Evolutionary conservation across 37 sponge, comb jelly and placozoan genomes (phyloP), one percentile per base, ranked within the genome.

Genomic region (Chondrilla cf. caribensis): DNA sequence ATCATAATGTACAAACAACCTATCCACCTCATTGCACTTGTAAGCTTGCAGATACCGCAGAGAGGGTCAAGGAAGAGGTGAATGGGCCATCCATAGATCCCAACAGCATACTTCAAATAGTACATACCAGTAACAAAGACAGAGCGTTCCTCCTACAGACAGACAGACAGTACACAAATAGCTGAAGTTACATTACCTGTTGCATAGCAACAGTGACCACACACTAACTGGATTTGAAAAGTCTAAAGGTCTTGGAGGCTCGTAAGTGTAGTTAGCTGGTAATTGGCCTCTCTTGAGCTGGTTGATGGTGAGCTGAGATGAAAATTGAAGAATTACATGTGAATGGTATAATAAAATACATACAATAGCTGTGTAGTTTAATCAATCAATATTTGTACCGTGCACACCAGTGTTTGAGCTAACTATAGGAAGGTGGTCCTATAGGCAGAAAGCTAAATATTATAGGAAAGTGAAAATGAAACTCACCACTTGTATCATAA

Each of bases 51-150:
- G 5, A 87, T 75, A 11, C 77, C 88, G 70, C 83, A 82, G 80
- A 37, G 70, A 36, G 54, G 84, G 43, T 83, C 70, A 36, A 76
- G 51, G 64, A 88, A 89, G 33, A 89, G 67, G 39, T 89, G 85
- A 1, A 84, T 60, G 22, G 89, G 77, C 89, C 89, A 89, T 25
- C 89, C 89, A 84, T 89, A 89, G 11, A 89, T 84, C 14, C 81
- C 89, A 58, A 89, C 72, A 5, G 84, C 55, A 60, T 84, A 89
- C 32, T 64, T 41, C 85, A 89, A 75, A 54, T 84, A 89, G 68
- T 89, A 83, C 17, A 60, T 57, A 19, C 84, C 59, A 25, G 80
- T 76, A 7, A 58, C 68, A 73, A 84, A 73, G 43, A 84, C 22
- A 11, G 38, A 31, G 26, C 68, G 3, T 31, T 84, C 82, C 24